phyloP scores from a whole-genome alignment of 2,113 vertebrate genomes.

The Varanus komodoensis region DNA sequence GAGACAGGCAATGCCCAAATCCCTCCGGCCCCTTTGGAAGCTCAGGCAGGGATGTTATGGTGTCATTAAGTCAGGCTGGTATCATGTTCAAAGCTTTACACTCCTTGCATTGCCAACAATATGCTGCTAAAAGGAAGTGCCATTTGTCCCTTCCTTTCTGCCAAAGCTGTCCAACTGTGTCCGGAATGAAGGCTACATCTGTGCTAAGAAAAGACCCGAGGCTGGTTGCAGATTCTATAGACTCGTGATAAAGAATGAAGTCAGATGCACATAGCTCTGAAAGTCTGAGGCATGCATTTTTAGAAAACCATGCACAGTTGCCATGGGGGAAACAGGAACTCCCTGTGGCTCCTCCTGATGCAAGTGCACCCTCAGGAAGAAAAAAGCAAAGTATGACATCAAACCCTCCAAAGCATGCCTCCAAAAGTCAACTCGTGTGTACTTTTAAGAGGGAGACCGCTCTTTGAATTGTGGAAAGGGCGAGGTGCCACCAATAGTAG shows the following conservation, averaged over 20 bases:
- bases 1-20: background rate
- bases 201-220: background rate
- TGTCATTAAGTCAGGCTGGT: background rate
- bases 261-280: background rate
- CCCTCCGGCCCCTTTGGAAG: background rate
- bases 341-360: no score
- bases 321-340: background rate
- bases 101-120: background rate
- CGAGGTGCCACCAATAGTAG: background rate
- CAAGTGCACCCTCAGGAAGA: background rate
- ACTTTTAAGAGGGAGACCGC: no score
- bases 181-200: background rate
- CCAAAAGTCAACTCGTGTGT: background rate
- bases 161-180: background rate
- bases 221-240: background rate
- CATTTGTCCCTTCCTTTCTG: conserved; percentile 4
- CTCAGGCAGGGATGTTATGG: background rate
- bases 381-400: background rate
- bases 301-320: background rate
- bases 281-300: background rate
- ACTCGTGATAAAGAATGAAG: background rate
- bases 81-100: background rate
- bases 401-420: background rate
- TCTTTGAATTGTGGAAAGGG: background rate
- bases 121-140: background rate